Evolutionary conservation across 2,113 vertebrate genomes (phyloP), one percentile per base, ranked within the genome.

Genomic region (Trachemys scripta): DNA sequence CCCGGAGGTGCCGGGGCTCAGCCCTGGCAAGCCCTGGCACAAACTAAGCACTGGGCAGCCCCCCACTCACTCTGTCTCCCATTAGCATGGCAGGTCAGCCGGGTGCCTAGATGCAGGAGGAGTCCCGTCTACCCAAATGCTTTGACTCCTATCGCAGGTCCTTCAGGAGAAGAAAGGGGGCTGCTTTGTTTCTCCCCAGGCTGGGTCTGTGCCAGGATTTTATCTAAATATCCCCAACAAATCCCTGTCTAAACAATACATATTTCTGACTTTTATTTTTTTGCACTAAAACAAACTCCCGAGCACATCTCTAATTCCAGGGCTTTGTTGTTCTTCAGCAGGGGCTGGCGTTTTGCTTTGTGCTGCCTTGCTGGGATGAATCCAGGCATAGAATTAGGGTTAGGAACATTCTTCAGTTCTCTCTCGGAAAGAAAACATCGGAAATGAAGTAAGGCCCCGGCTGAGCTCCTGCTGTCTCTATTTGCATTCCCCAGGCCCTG

Each of bases 171-270:
- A 89, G 56, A 93, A 91, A 87, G 97, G 92, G 51, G 86, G 65
- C 90, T 25, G n/a, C 53, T 84, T 49, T 80, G 82, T 45, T 17
- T 80, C 72, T 45, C 35, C 90, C 57, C 20, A 1, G 2, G 31
- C 87, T 95, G 89, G 78, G 59, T 91, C 90, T n/a, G 84, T 85
- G 96, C 96, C 96, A 95, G 89, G 75, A 95, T 96, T 97, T 97
- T 92, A 97, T 98, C 96, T 95, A 57, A 50, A 78, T 16, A 95
- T 96, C 97, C 94, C 94, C 93, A 79, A 94, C 96, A 97, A 97
- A 98, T 96, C 95, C 96, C 96, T 97, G 93, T 95, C 87, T 94
- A 97, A 97, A 96, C 95, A 97, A 95, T 88, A 96, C 79, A 50
- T 93, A 97, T 96, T 97, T 98, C 95, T 97, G 94, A 97, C 96